These are phyloP conservation scores for Tupaia tana DNA, from an alignment of 2,113 vertebrate genomes.

Conservation along the genomic window DNA sequence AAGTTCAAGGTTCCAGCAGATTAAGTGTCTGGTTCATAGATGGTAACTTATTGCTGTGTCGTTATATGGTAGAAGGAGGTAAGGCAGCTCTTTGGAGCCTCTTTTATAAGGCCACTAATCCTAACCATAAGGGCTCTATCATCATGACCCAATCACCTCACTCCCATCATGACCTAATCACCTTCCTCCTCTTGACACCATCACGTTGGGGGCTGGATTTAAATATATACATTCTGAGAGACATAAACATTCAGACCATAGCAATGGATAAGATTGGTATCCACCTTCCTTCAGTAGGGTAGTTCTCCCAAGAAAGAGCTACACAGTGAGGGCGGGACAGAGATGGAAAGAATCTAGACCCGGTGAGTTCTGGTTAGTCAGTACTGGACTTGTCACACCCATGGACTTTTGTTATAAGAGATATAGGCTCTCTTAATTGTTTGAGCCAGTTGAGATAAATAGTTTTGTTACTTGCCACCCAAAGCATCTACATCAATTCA, in stretches of 20 bases:
- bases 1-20: neutral
- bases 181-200: neutral
- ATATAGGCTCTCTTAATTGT: constrained; percentile 2
- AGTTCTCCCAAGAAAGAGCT: neutral
- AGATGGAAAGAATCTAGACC: neutral
- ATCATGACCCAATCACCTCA: neutral
- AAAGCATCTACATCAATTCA: neutral
- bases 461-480: neutral
- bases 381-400: neutral
- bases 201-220: neutral
- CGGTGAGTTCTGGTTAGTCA: neutral
- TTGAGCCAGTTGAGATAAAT: neutral
- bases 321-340: neutral
- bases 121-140: neutral
- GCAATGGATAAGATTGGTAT: neutral
- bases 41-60: neutral
- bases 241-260: neutral
- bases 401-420: neutral
- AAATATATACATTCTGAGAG: too few species aligned
- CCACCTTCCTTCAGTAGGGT: neutral
- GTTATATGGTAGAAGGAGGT: neutral
- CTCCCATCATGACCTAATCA: neutral
- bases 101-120: neutral
- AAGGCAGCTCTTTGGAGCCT: neutral
- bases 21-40: neutral